phyloP scores from a whole-genome alignment of 2,797 vertebrate species.

The Platyrinchus mystaceus region DNA sequence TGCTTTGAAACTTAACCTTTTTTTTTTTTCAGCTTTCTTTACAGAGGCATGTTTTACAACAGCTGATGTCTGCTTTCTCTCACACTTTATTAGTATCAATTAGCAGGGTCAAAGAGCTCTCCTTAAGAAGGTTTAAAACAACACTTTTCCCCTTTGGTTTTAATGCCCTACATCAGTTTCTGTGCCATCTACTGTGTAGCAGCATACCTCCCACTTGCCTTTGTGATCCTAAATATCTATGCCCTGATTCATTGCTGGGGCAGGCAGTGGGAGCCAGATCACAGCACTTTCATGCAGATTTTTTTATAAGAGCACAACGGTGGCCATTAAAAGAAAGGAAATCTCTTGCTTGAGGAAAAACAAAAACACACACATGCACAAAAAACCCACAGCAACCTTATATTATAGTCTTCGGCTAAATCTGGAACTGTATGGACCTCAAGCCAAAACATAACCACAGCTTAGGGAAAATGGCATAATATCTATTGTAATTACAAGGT shows the following conservation, averaged over 20 bases:
- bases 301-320: conserved; percentile 6
- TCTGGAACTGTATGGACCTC: not conserved
- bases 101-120: conserved; percentile 55
- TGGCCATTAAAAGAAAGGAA: not conserved
- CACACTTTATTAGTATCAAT: conserved; percentile 63
- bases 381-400: not conserved
- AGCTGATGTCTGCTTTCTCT: conserved; percentile 36
- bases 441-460: conserved; percentile 7
- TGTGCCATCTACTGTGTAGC: conserved; percentile 16
- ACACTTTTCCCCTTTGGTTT: conserved; percentile 40
- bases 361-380: not conserved
- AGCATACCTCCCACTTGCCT: conserved; percentile 32
- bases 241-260: conserved; percentile 9
- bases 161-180: conserved; percentile 8
- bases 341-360: not conserved
- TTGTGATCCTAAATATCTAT: conserved; percentile 36
- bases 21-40: not conserved
- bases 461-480: not conserved
- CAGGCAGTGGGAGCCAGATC: conserved; percentile 30
- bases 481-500: not conserved
- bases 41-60: conserved; percentile 23
- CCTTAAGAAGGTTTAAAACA: conserved; percentile 59
- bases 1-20: conserved; percentile 28
- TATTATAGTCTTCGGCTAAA: not conserved
- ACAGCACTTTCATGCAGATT: conserved; percentile 16